These are phyloP conservation scores for Cyprinodon variegatus DNA, from an alignment of 2,113 vertebrate genomes.

Conservation along the genomic window DNA sequence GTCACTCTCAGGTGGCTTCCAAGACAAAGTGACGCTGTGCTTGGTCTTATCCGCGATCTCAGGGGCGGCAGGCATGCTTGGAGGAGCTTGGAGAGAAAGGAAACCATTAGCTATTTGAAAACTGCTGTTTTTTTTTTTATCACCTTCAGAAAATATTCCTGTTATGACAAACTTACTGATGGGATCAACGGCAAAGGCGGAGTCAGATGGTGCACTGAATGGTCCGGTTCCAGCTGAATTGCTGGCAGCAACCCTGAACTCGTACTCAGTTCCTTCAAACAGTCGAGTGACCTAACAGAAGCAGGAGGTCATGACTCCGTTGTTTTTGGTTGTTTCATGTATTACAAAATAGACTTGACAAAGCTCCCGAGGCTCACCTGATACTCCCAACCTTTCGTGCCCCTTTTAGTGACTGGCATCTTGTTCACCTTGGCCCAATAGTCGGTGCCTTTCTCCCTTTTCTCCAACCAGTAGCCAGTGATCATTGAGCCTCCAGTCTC, in stretches of 20 bases:
- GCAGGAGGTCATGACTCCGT: not conserved
- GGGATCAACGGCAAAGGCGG: slow-evolving; percentile 89
- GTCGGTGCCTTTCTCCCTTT: slow-evolving; percentile 88
- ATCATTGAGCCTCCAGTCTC: slow-evolving; percentile 91
- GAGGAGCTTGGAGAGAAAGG: slow-evolving; percentile 81
- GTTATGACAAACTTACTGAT: slow-evolving; percentile 85
- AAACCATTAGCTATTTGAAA: not conserved
- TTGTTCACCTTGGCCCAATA: slow-evolving; percentile 95
- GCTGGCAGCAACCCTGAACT: slow-evolving; percentile 93
- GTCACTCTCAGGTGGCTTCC: slow-evolving; percentile 92
- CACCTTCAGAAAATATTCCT: not conserved
- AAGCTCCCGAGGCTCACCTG: slow-evolving; percentile 77
- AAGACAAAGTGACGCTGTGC: slow-evolving; percentile 87
- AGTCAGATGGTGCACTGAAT: slow-evolving; percentile 93
- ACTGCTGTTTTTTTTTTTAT: not conserved
- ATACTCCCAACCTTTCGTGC: slow-evolving; percentile 88
- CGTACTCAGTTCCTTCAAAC: slow-evolving; percentile 91
- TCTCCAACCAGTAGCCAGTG: slow-evolving; percentile 96
- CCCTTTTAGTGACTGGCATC: slow-evolving; percentile 88
- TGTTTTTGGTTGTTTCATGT: not conserved
- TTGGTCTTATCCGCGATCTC: slow-evolving; percentile 93
- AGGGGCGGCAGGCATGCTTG: slow-evolving; percentile 91
- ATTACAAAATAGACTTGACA: not conserved
- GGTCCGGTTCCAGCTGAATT: slow-evolving; percentile 93
- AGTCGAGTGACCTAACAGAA: slow-evolving; percentile 84